Percentiles rank a stretch among this genome's conserved stretches.
Conservation (phyloP, 92 coral and sea anemone genomes). For the Porites cylindrica region DNA sequence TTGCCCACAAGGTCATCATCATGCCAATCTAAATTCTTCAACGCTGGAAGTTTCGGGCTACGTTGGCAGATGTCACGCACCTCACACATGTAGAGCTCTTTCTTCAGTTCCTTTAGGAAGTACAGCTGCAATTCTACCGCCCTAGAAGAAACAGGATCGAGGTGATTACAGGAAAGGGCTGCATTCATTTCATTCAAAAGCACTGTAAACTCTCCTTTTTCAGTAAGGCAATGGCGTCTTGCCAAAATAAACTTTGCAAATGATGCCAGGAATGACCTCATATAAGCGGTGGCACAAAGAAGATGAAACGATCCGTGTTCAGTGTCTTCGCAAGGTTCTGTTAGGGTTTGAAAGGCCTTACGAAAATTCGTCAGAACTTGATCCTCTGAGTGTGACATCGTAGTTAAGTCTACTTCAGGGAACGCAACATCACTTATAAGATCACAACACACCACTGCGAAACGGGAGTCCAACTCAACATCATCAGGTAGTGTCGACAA, state of each 20-base stretch:
- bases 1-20: conserved; percentile 52
- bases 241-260: conserved; percentile 65
- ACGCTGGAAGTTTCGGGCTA: conserved; percentile 58
- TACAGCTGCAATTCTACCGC: conserved; percentile 49
- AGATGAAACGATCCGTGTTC: conserved; percentile 57
- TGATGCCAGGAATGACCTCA: conserved; percentile 74
- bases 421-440: conserved; percentile 85
- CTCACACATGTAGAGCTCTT: conserved; percentile 66
- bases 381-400: conserved; percentile 76
- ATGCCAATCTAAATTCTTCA: conserved; percentile 54
- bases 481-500: conserved; percentile 61
- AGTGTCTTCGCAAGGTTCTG: conserved; percentile 37
- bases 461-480: conserved; percentile 74
- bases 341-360: conserved; percentile 60
- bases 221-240: conserved; percentile 34
- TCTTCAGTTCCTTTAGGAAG: conserved; percentile 84
- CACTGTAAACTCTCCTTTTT: conserved; percentile 48
- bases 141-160: conserved; percentile 32
- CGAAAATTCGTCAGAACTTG: conserved; percentile 62
- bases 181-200: conserved; percentile 73
- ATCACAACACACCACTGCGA: conserved; percentile 94
- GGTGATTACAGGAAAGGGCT: conserved; percentile 31
- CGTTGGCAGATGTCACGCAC: conserved; percentile 61
- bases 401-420: conserved; percentile 56
- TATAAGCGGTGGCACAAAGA: conserved; percentile 83